Evolutionary conservation across 1,140 invertebrate genomes (phyloP), one percentile per base, ranked within the genome.

Genomic region (Cyclargus thomasi): DNA sequence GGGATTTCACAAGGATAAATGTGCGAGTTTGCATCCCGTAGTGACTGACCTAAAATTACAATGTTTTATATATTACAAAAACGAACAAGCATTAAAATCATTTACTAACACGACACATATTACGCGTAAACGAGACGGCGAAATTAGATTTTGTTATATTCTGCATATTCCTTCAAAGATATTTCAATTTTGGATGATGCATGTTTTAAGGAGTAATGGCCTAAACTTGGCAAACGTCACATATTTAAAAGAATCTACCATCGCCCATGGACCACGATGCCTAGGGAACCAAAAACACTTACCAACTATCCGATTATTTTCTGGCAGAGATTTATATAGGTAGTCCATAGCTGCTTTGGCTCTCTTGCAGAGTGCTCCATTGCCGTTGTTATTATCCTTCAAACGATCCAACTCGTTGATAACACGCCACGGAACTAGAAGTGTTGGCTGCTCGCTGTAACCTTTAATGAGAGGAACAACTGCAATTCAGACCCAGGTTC

Each of bases 381-480:
- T 86, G 18, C 85, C 85, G 10, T 88, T 88, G 36, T 90, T 88
- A 22, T 84, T 87, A 68, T 90, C 87, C 29, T 90, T 90, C n/a
- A 90, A 66, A 4, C 80, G 71, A 64, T 90, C 87, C 65, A 90
- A 35, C 47, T 90, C 87, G n/a, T 83, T 88, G 53, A 90, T 83
- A 0, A 90, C 87, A 1, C 85, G 71, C 85, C 87, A 88, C 0
- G 87, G 87, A 1, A 90, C 81, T n/a, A 90, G 62, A 5, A 90
- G 63, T 1, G 76, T 88, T 8, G 87, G 87, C 57, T 82, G 79
- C 63, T 88, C 80, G 6, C 63, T 78, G 67, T 86, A 90, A 55
- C 87, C 87, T 90, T 53, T 11, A 67, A 74, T 47, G 53, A 68
- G 39, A 63, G 66, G 70, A 59, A 53, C 29, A 29, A 29, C 8